A percentile compares a stretch with the other conserved stretches of the same genome.
These are phyloP conservation scores for Catamblyrhynchus diadema DNA, from an alignment of 2,797 vertebrate species.

Conservation along the genomic window DNA sequence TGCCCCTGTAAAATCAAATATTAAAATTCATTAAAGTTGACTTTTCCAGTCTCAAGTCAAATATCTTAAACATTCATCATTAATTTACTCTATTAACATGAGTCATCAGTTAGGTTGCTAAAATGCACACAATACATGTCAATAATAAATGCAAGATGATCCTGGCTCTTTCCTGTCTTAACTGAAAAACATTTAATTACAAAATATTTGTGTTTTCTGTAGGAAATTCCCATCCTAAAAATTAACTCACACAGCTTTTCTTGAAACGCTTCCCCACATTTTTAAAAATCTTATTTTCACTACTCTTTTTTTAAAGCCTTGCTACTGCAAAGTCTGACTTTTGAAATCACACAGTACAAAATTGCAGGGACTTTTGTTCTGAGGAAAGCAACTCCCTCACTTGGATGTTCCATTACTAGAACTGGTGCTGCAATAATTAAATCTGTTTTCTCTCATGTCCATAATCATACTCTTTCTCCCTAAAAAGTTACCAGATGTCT, in stretches of 20 bases:
- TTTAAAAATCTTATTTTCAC: not conserved
- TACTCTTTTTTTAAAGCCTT: not conserved
- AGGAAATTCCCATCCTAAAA: not conserved
- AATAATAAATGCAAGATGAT: not conserved
- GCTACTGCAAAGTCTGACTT: not conserved
- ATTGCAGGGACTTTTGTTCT: not conserved
- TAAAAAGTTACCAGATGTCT: conserved; percentile 1
- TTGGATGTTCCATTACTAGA: not conserved
- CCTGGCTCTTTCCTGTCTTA: not conserved
- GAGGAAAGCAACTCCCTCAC: not conserved
- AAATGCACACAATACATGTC: not conserved
- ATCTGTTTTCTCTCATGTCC: not conserved
- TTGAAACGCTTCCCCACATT: not conserved
- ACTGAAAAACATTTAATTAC: not conserved
- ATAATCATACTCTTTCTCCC: not conserved
- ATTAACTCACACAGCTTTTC: not conserved
- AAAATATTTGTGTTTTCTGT: not conserved
- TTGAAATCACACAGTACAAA: not conserved
- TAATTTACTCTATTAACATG: not conserved
- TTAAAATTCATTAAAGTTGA: not conserved
- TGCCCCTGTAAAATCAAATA: not conserved
- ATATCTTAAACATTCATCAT: not conserved
- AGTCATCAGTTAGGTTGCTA: not conserved
- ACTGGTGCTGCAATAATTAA: not conserved
- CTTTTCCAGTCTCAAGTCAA: not conserved